phyloP scores from a whole-genome alignment of 2,797 vertebrate genomes.

The Podargus strigoides region DNA sequence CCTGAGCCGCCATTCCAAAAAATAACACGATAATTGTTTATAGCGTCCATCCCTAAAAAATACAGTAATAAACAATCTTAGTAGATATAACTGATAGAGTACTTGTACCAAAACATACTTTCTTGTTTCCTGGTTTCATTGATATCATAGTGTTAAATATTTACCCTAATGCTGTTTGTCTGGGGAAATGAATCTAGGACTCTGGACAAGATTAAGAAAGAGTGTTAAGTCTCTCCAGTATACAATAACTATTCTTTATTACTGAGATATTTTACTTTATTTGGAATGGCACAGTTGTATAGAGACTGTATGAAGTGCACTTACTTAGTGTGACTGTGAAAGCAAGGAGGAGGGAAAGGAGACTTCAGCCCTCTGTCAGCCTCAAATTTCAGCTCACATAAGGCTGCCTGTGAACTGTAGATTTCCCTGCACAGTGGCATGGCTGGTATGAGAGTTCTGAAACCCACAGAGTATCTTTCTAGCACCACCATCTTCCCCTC shows the following conservation, averaged over 20 bases:
- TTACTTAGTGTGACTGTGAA: not conserved
- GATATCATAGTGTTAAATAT: not conserved
- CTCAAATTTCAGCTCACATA: not conserved
- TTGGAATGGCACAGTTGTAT: no score
- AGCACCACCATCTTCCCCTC: not conserved
- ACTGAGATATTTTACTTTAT: not conserved
- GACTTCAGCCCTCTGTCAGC: not conserved
- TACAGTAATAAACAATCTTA: not conserved
- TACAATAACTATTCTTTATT: not conserved
- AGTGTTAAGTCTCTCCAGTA: not conserved
- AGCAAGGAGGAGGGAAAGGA: not conserved
- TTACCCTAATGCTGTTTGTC: not conserved
- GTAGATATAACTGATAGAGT: not conserved
- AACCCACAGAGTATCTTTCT: not conserved
- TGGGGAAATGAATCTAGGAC: not conserved
- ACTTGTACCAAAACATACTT: not conserved
- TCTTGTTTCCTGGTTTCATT: not conserved
- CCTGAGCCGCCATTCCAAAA: slow-evolving; percentile 79
- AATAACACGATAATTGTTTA: slow-evolving; percentile 42
- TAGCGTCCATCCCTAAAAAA: slow-evolving; percentile 70
- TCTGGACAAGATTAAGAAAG: not conserved
- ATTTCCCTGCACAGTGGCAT: not conserved
- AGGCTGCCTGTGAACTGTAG: not conserved
- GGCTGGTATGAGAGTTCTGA: not conserved
- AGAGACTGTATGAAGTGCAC: not conserved